These are phyloP conservation scores for Leptocoma aspasia DNA, from an alignment of 2,113 vertebrate species.

Conservation along the genomic window DNA sequence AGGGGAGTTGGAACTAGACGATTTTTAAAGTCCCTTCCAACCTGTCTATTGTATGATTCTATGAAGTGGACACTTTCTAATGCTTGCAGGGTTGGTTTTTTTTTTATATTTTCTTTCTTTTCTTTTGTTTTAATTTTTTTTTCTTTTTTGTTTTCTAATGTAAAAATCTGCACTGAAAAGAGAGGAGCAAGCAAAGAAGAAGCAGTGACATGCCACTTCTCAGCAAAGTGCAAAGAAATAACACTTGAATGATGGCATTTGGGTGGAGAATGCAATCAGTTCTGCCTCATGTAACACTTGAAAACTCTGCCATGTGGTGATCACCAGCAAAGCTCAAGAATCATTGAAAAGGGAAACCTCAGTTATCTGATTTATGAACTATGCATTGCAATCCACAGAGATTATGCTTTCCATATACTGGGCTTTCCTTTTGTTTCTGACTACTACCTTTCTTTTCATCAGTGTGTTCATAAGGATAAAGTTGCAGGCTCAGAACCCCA, in stretches of 20 bases:
- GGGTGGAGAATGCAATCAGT: background rate
- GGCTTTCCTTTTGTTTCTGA: background rate
- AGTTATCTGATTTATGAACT: background rate
- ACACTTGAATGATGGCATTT: background rate
- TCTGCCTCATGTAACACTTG: background rate
- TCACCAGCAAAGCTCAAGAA: background rate
- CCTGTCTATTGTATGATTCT: background rate
- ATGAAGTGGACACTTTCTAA: background rate
- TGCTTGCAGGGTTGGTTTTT: accelerated
- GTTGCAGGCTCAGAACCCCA: background rate
- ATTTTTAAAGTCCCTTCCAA: background rate
- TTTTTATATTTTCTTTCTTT: accelerated
- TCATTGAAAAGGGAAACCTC: background rate
- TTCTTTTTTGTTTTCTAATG: background rate
- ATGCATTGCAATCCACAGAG: background rate
- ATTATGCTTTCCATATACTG: background rate
- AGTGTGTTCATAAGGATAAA: background rate
- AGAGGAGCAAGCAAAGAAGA: background rate
- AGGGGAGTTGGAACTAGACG: background rate
- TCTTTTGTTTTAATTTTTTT: background rate
- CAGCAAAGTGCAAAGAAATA: background rate
- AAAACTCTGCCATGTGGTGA: background rate
- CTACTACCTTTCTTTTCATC: background rate
- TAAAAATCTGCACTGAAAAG: background rate
- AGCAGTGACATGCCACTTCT: background rate